Percentiles rank a stretch among this genome's conserved stretches.
Conservation (phyloP, 2,888 invertebrate species). For the Ptychoptera albimana region DNA sequence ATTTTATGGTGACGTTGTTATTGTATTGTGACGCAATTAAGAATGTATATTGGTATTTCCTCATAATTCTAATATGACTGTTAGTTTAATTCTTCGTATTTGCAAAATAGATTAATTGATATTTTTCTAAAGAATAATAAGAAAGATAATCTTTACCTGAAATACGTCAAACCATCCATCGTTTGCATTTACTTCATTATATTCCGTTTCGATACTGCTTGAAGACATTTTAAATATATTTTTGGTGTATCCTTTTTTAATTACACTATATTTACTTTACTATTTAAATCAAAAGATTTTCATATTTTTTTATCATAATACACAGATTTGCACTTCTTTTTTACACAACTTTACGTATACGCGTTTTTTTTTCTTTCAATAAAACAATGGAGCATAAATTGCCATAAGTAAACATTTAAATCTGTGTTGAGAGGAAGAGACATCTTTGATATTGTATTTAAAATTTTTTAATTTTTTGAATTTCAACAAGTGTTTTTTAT, state of each 20-base stretch:
- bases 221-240: slow-evolving; percentile 8
- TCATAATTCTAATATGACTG: background rate
- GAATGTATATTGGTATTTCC: too few species aligned
- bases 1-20: too few species aligned
- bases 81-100: background rate
- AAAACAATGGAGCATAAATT: too few species aligned
- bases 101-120: background rate
- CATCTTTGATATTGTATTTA: too few species aligned
- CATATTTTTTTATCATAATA: too few species aligned
- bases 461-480: too few species aligned
- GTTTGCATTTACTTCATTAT: slow-evolving; percentile 48
- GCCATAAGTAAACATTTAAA: too few species aligned
- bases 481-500: too few species aligned
- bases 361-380: slow-evolving; percentile 1
- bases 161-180: slow-evolving; percentile 55
- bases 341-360: slow-evolving; percentile 4
- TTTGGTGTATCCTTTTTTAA: background rate
- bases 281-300: slow-evolving; percentile 12
- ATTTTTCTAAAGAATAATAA: too few species aligned
- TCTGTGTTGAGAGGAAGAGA: too few species aligned
- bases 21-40: too few species aligned
- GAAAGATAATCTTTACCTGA: slow-evolving; percentile 37
- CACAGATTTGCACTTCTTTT: too few species aligned
- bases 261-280: slow-evolving; percentile 8
- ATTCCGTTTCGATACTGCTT: slow-evolving; percentile 47